phyloP scores from a whole-genome alignment of 2,113 vertebrate genomes.

The Glaucidium brasilianum region DNA sequence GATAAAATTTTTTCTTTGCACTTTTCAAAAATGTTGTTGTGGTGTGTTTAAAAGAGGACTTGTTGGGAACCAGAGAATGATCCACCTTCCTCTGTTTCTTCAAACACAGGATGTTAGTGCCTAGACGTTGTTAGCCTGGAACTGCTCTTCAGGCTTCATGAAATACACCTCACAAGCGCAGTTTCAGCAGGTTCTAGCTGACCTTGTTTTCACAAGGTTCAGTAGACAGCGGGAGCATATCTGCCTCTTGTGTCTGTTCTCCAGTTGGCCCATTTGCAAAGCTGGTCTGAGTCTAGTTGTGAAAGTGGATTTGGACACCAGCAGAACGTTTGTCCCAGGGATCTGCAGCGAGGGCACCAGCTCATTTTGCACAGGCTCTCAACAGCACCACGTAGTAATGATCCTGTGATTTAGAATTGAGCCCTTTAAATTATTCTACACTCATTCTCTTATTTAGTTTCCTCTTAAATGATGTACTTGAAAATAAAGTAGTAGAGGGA shows the following conservation, averaged over 20 bases:
- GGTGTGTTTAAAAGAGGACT: not conserved
- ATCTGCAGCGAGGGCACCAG: not conserved
- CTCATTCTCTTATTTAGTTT: not conserved
- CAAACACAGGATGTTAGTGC: not conserved
- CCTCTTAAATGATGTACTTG: not conserved
- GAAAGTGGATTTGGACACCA: not conserved
- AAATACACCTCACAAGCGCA: not conserved
- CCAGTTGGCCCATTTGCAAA: not conserved
- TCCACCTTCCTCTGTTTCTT: not conserved
- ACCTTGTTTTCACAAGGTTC: not conserved
- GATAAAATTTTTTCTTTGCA: not conserved
- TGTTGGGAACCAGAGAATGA: not conserved
- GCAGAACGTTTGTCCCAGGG: not conserved
- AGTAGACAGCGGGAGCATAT: not conserved
- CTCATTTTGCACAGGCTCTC: not conserved
- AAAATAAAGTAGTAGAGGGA: not conserved
- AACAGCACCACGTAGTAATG: accelerated
- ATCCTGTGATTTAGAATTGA: not conserved
- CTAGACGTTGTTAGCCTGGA: not conserved
- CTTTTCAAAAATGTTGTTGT: not conserved
- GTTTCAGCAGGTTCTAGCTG: not conserved
- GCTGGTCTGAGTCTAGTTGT: not conserved
- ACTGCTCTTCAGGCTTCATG: not conserved
- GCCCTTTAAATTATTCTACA: not conserved
- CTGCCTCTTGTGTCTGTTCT: not conserved